These are phyloP conservation scores for Calameuta filiformis DNA, from an alignment of 2,888 invertebrate genomes.

Conservation along the genomic window DNA sequence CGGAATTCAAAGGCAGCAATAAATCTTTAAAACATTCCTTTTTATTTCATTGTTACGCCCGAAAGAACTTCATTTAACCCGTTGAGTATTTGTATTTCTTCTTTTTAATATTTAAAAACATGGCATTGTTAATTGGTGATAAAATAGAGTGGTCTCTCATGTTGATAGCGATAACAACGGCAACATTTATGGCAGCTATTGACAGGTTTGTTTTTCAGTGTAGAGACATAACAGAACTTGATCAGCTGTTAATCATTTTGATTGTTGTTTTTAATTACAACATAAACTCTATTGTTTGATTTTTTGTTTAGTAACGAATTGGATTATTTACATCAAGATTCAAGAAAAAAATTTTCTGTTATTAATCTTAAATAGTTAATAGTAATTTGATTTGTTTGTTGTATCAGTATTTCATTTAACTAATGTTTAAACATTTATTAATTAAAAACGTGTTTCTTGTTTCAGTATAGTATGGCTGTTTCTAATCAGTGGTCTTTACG, in stretches of 20 bases:
- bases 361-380: conserved; percentile 12
- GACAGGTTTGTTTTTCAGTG: background rate
- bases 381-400: conserved; percentile 25
- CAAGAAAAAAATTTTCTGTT: too few relatives aligned
- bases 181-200: background rate
- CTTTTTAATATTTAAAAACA: too few relatives aligned
- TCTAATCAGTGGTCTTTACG: conserved; percentile 41
- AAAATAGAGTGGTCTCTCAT: too few relatives aligned
- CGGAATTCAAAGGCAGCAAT: too few relatives aligned
- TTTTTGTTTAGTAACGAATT: too few relatives aligned
- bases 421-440: background rate
- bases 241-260: background rate
- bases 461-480: conserved; percentile 49
- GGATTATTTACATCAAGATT: too few relatives aligned
- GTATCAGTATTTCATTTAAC: background rate
- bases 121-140: too few relatives aligned
- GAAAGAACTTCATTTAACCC: too few relatives aligned
- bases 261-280: background rate
- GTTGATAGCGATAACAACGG: background rate
- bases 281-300: background rate
- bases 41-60: too few relatives aligned
- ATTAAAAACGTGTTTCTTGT: conserved; percentile 12
- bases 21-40: too few relatives aligned
- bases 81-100: too few relatives aligned
- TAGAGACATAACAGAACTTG: background rate